Evolutionary conservation across 2,888 invertebrate species (phyloP).

Genomic region (Trichacis sp.): DNA sequence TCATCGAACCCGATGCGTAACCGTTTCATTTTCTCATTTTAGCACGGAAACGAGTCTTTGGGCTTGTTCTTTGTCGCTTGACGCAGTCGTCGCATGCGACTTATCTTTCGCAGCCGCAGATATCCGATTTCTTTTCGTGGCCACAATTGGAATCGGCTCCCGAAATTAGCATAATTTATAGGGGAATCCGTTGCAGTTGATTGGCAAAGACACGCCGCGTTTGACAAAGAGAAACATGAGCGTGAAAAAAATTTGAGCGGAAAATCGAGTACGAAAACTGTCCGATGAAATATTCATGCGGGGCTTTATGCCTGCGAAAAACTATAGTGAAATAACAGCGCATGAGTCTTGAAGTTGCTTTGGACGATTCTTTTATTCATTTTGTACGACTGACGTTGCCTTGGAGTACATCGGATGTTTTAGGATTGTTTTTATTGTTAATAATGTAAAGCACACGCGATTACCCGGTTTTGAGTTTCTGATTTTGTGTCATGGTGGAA

Average conservation of each 20-base stretch:
- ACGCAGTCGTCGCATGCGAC: slow-evolving; percentile 26
- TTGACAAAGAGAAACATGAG: background rate
- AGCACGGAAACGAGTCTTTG: slow-evolving; percentile 15
- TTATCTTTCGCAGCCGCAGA: slow-evolving; percentile 32
- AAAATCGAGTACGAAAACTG: slow-evolving; percentile 4
- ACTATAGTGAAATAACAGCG: no score
- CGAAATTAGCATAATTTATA: slow-evolving; percentile 25
- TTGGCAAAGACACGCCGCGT: background rate
- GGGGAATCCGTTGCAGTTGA: slow-evolving; percentile 1
- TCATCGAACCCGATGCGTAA: slow-evolving; percentile 24
- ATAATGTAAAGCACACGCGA: no score
- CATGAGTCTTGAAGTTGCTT: slow-evolving; percentile 9
- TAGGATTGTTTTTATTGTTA: background rate
- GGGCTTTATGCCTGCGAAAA: slow-evolving; percentile 10
- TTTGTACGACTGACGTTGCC: slow-evolving; percentile 16
- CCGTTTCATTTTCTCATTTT: slow-evolving; percentile 1
- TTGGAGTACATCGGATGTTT: background rate
- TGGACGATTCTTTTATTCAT: slow-evolving; percentile 17
- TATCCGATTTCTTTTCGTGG: slow-evolving; percentile 21
- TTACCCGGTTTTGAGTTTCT: no score
- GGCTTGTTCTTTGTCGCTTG: slow-evolving; percentile 23
- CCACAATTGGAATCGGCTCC: slow-evolving; percentile 7
- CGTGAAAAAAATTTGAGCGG: slow-evolving; percentile 22
- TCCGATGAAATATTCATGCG: slow-evolving; percentile 32
- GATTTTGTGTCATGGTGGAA: no score